Percentiles rank a stretch among this genome's conserved stretches.
Conservation (phyloP, 2,888 invertebrate species). For the Molorchus minor region DNA sequence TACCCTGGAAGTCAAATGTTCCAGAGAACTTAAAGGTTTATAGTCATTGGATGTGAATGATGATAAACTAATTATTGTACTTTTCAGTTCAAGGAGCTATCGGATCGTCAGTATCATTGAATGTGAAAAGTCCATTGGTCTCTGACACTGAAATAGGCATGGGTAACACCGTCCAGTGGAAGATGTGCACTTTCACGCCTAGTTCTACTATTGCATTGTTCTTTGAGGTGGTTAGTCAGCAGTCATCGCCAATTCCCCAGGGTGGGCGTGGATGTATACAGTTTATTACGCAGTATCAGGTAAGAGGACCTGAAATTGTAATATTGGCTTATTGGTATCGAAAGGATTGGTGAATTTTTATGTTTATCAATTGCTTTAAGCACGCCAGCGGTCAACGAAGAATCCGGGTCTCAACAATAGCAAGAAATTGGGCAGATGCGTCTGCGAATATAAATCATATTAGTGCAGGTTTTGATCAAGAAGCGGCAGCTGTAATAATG, state of each 20-base stretch:
- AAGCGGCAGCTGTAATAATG: slow-evolving; percentile 97
- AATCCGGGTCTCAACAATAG: slow-evolving; percentile 95
- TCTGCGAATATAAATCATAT: slow-evolving; percentile 89
- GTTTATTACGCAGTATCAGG: slow-evolving; percentile 95
- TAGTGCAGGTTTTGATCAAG: slow-evolving; percentile 96
- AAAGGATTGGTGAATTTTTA: slow-evolving; percentile 1
- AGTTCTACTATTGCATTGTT: slow-evolving; percentile 93
- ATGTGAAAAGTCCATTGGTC: slow-evolving; percentile 90
- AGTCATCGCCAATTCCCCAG: slow-evolving; percentile 92
- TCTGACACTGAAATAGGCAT: slow-evolving; percentile 98
- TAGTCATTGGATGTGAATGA: not conserved
- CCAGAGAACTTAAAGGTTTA: slow-evolving; percentile 88
- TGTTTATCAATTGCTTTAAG: slow-evolving; percentile 40
- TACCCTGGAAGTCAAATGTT: slow-evolving; percentile 95
- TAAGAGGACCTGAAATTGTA: too few relatives aligned
- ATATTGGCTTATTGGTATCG: too few relatives aligned
- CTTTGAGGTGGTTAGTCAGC: slow-evolving; percentile 97
- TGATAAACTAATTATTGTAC: not conserved
- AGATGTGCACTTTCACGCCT: slow-evolving; percentile 93
- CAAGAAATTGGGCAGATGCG: slow-evolving; percentile 99
- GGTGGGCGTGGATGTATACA: slow-evolving; percentile 97
- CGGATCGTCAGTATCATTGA: slow-evolving; percentile 94
- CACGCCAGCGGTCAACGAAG: slow-evolving; percentile 95
- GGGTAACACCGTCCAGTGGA: slow-evolving; percentile 98
- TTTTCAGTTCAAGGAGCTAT: slow-evolving; percentile 87